Evolutionary conservation across 2,113 vertebrate species (phyloP).

Genomic region (Lophotis ruficrista): DNA sequence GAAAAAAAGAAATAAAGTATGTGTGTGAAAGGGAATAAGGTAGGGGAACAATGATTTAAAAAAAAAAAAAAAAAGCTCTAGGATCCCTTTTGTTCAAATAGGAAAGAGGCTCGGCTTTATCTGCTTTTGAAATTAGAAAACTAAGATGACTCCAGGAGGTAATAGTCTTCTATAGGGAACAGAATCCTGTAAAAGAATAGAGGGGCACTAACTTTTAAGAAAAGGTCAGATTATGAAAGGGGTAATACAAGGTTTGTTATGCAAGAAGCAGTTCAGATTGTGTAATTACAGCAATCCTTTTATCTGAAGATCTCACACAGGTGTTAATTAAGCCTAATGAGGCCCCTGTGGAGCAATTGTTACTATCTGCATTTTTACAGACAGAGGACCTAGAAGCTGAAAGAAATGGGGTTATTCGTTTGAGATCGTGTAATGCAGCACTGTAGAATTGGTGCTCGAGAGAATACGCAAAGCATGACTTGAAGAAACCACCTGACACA

Average conservation of each 20-base stretch:
- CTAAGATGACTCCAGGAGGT: neutral
- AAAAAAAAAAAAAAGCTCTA: neutral
- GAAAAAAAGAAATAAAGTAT: neutral
- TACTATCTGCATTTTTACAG: constrained; percentile 9
- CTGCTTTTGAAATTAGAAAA: neutral
- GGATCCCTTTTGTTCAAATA: neutral
- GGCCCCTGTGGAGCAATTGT: neutral
- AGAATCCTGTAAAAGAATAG: neutral
- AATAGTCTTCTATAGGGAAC: neutral
- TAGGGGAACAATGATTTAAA: neutral
- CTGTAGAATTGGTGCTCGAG: neutral
- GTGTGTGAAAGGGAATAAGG: neutral
- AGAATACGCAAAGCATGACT: neutral
- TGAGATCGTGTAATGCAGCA: neutral
- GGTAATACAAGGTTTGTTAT: neutral
- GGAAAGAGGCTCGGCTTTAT: neutral
- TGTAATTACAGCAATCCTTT: constrained; percentile 37
- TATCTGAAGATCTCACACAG: constrained; percentile 13
- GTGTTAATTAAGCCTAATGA: constrained; percentile 60
- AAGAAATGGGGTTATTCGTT: neutral
- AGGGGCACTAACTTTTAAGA: neutral
- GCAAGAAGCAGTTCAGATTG: neutral
- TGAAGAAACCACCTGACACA: neutral
- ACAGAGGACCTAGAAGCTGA: neutral
- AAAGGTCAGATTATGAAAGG: neutral